Conservation (phyloP, 2,888 invertebrate species). For the Saturnia pavonia region DNA sequence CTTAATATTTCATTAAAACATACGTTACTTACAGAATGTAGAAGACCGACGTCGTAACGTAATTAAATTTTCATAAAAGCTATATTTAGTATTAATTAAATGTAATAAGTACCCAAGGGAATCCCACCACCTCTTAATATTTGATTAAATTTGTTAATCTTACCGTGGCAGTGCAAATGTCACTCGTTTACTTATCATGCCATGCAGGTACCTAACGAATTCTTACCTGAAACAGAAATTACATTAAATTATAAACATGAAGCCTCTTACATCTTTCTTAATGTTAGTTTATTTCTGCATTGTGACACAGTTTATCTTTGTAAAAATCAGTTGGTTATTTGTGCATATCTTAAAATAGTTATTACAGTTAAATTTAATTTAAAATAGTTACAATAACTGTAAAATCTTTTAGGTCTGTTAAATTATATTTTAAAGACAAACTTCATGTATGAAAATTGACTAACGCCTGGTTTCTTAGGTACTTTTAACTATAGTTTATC, state of each 20-base stretch:
- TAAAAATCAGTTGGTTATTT: too few relatives aligned
- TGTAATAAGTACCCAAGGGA: neutral
- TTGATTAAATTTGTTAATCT: conserved; percentile 42
- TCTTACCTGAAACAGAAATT: conserved; percentile 66
- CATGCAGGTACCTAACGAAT: conserved; percentile 62
- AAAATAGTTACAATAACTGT: too few relatives aligned
- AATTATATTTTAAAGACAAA: too few relatives aligned
- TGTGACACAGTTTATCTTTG: too few relatives aligned
- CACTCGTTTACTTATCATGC: conserved; percentile 73
- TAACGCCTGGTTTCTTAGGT: too few relatives aligned
- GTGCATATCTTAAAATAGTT: too few relatives aligned
- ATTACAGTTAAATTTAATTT: too few relatives aligned
- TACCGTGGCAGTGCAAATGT: conserved; percentile 72
- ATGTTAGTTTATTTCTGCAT: neutral
- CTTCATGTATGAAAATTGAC: too few relatives aligned
- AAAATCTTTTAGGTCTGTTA: too few relatives aligned
- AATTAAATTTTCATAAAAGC: neutral
- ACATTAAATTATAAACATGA: neutral
- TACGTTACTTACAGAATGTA: neutral
- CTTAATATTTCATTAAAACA: too few relatives aligned
- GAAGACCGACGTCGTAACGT: neutral
- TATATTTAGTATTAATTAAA: neutral
- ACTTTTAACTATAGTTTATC: too few relatives aligned
- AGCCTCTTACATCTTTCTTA: neutral
- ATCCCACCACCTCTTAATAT: conserved; percentile 32